These are phyloP conservation scores for Cladopsammia gracilis DNA, from an alignment of 64 coral and sea anemone species.

Conservation along the genomic window DNA sequence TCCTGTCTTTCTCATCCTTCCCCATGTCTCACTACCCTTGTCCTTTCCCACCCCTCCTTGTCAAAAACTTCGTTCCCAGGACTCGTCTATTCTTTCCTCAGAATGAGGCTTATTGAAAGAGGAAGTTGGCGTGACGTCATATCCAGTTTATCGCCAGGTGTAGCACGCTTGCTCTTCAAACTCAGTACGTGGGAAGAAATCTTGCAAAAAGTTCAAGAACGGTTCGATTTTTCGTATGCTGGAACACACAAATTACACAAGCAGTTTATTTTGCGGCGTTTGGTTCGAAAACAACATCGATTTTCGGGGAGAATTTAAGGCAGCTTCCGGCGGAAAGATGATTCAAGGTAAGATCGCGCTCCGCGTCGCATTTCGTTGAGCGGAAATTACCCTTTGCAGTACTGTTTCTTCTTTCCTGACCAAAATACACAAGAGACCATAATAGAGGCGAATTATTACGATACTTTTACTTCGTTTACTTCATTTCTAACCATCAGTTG, in stretches of 20 bases:
- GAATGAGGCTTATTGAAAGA: slow-evolving; percentile 16
- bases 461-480: not conserved
- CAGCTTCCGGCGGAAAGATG: slow-evolving; percentile 95
- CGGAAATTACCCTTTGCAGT: slow-evolving; percentile 15
- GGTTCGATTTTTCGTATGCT: not conserved
- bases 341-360: slow-evolving; percentile 64
- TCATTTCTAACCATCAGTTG: not conserved
- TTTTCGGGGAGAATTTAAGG: slow-evolving; percentile 30
- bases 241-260: not conserved
- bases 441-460: not conserved
- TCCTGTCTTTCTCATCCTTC: not conserved
- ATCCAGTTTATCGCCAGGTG: slow-evolving; percentile 94
- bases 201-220: slow-evolving; percentile 13
- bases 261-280: not conserved
- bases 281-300: slow-evolving; percentile 4
- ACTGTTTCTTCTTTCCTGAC: not conserved
- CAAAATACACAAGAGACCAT: not conserved
- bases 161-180: slow-evolving; percentile 78
- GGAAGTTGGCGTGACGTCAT: slow-evolving; percentile 95
- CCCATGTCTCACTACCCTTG: not conserved
- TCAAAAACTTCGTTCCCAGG: not conserved
- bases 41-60: not conserved
- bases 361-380: slow-evolving; percentile 54
- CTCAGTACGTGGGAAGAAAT: slow-evolving; percentile 38
- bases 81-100: not conserved